Base-by-base conservation (phyloP, 2,113 vertebrate genomes). In the Protobothrops flavoviridis region DNA sequence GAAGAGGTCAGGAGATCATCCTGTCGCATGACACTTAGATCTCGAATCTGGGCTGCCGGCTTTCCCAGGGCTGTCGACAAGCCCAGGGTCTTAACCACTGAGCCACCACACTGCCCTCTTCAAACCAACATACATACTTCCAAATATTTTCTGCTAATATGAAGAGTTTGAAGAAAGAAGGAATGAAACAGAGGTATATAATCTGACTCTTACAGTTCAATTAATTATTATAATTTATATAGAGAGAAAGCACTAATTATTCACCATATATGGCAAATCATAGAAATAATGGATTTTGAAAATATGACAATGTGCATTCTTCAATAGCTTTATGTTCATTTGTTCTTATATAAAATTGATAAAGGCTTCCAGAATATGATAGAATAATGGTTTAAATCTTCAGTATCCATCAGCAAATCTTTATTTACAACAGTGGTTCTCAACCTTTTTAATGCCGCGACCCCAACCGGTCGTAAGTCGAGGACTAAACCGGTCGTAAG, bases 241-340 rank as follows among this genome's bases (percentile, higher is more conserved):
- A 50, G 92, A 92, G 94, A 92, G 86, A 92, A 1, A 23, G 52
- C 85, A 95, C 93, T 6, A 29, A 81, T 59, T 81, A 74, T 0
- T 89, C 93, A 92, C 89, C 88, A 92, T 89, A 90, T 92, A 64
- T 91, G 94, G 59, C 64, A 55, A 86, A 90, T 88, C 95, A 96
- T 95, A 95, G 87, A 53, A 94, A 53, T 87, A 26, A 12, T 5
- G 48, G 91, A 86, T 39, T 74, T 53, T 93, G 45, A 92, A 0
- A 56, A 94, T 94, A 92, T 26, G 92, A 94, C 29, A 93, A 94
- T 95, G 93, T n/a, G 48, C 11, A 29, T 81, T 61, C 69, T 89
- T 94, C 93, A 93, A 81, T 17, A 61, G 93, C 59, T 91, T 91
- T 90, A 55, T 94, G 86, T 87, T 93, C 29, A 91, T 89, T 50